Evolutionary conservation across 2,888 invertebrate species (phyloP).

Genomic region (Julus scanicus): DNA sequence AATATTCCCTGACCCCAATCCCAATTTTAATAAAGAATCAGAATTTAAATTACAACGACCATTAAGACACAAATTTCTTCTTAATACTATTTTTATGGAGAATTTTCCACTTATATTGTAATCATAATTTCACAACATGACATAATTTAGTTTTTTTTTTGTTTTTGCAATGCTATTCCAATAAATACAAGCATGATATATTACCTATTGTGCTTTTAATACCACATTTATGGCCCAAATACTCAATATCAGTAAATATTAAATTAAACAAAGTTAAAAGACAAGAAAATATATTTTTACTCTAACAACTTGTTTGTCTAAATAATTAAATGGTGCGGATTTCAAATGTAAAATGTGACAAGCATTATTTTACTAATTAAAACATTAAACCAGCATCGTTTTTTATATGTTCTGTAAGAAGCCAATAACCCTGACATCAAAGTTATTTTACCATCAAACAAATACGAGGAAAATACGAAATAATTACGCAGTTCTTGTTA

Average conservation of each 20-base stretch:
- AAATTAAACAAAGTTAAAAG: no score
- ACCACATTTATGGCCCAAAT: neutral
- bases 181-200: no score
- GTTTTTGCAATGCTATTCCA: no score
- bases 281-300: neutral
- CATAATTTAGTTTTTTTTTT: no score
- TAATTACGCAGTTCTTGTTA: neutral
- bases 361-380: neutral
- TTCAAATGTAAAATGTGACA: neutral
- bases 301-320: neutral
- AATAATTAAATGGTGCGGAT: neutral
- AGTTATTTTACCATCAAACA: neutral
- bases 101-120: neutral
- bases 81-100: neutral
- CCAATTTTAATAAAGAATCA: neutral
- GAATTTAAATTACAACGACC: no score
- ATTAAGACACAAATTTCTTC: neutral
- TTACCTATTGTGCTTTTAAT: neutral
- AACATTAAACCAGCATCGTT: neutral
- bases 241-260: neutral
- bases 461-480: neutral
- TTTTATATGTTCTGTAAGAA: neutral
- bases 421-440: neutral
- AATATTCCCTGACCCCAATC: neutral
- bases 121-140: neutral